Percentiles rank a stretch among this genome's conserved stretches.
Conservation (phyloP, 2,797 vertebrate species). For the Aldrovandia affinis region DNA sequence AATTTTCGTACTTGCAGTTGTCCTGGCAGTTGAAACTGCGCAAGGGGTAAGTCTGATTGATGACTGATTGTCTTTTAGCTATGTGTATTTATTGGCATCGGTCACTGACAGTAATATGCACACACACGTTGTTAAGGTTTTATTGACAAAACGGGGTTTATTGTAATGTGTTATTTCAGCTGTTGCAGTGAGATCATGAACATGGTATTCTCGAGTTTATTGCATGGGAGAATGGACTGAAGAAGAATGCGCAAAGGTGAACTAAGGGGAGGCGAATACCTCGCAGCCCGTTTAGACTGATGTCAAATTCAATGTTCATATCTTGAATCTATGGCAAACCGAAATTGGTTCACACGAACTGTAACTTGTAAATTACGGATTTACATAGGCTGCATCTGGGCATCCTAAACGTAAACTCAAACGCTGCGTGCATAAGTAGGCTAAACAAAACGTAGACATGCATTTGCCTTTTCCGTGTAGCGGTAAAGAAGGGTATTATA, state of each 20-base stretch:
- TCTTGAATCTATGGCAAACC: too few relatives aligned
- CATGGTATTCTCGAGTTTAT: background rate
- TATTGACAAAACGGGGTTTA: background rate
- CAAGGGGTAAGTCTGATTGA: background rate
- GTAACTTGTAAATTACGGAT: background rate
- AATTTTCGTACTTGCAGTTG: slow-evolving; percentile 1
- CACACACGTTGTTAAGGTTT: background rate
- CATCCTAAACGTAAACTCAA: background rate
- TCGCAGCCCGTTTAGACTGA: background rate
- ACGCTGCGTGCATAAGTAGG: background rate
- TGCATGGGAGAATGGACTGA: background rate
- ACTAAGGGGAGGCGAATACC: background rate
- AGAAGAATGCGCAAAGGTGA: background rate
- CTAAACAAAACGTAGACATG: background rate
- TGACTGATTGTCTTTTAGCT: background rate
- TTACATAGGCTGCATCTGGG: background rate
- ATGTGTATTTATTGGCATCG: background rate
- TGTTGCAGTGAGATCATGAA: background rate
- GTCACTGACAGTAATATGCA: background rate
- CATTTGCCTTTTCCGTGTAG: background rate
- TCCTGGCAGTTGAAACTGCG: slow-evolving; percentile 2
- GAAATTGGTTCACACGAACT: background rate
- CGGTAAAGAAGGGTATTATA: background rate
- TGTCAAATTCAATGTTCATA: too few relatives aligned
- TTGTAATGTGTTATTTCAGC: background rate